phyloP scores from a whole-genome alignment of 1,140 invertebrate species.

The Drosophila arizonae region DNA sequence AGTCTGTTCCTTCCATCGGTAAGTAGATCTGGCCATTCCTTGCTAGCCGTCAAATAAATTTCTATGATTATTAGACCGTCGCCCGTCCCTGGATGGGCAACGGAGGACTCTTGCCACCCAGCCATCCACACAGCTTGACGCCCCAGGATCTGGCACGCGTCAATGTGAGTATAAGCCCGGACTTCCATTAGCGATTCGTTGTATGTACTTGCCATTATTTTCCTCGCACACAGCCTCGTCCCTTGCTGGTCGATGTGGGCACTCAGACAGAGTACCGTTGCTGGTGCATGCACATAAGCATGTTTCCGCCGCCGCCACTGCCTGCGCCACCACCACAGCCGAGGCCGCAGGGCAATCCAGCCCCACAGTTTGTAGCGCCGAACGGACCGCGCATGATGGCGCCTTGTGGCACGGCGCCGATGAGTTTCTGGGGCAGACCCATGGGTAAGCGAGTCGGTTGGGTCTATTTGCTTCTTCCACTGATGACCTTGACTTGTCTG shows the following conservation, averaged over 20 bases:
- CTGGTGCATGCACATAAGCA: slow-evolving; percentile 39
- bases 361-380: not conserved
- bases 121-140: slow-evolving; percentile 44
- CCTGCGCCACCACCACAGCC: not conserved
- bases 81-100: slow-evolving; percentile 12
- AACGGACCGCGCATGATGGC: slow-evolving; percentile 30
- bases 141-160: slow-evolving; percentile 40
- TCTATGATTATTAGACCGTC: slow-evolving; percentile 6
- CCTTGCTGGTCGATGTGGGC: not conserved
- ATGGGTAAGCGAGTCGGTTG: slow-evolving; percentile 24
- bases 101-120: slow-evolving; percentile 11
- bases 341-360: not conserved
- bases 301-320: slow-evolving; percentile 25
- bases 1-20: slow-evolving; percentile 60
- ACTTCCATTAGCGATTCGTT: not conserved
- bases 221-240: slow-evolving; percentile 10
- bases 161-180: slow-evolving; percentile 32
- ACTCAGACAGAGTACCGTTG: slow-evolving; percentile 58
- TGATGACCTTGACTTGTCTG: no score
- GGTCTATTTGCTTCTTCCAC: not conserved
- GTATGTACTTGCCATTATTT: not conserved
- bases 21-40: not conserved
- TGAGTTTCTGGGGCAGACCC: slow-evolving; percentile 45
- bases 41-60: not conserved
- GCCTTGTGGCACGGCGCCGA: not conserved